Evolutionary conservation across 2,113 vertebrate genomes (phyloP), one percentile per base, ranked within the genome.

Genomic region (Microtus montanus): DNA sequence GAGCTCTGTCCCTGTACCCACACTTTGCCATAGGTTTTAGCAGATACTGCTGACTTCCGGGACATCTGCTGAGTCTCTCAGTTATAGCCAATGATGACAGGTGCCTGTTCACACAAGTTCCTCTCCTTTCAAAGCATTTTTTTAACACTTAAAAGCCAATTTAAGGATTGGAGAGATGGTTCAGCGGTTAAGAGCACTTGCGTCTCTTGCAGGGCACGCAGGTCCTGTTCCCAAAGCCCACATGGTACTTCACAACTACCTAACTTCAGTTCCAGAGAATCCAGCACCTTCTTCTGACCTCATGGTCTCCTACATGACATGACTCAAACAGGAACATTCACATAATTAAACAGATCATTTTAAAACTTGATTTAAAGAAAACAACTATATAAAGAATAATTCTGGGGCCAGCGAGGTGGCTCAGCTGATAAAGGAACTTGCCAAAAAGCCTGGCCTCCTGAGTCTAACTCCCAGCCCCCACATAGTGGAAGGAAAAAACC

Each of bases 341-440:
- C 35, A 58, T 38, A 80, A 58, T 22, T 22, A 80, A 80, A 79
- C 33, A 74, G 14, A 26, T 58, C 26, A 58, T 63, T 82, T 83
- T 84, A 10, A 30, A 44, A 86, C 41, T 66, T 3, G 20, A 66
- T 75, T 90, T 87, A 79, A 90, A 61, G 94, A 58, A 79, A 90
- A 88, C 33, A 78, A 61, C 24, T 19, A 74, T 30, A 68, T 19
- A 4, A n/a, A 47, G 38, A 47, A 49, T 33, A 47, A 47, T 68
- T 66, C 41, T 47, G 61, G 78, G 58, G 38, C 58, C 58, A 63
- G 61, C 26, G 6, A 44, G 28, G 38, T 47, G 38, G 38, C 41
- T 85, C 28, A 44, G 41, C 28, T 64, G 38, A 11, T 44, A 44
- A 11, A 41, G 15, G 61, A 12, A 30, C 52, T 38, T 82, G 52